Evolutionary conservation across 2,888 invertebrate genomes (phyloP).

Genomic region (Leptinotarsa juncta): DNA sequence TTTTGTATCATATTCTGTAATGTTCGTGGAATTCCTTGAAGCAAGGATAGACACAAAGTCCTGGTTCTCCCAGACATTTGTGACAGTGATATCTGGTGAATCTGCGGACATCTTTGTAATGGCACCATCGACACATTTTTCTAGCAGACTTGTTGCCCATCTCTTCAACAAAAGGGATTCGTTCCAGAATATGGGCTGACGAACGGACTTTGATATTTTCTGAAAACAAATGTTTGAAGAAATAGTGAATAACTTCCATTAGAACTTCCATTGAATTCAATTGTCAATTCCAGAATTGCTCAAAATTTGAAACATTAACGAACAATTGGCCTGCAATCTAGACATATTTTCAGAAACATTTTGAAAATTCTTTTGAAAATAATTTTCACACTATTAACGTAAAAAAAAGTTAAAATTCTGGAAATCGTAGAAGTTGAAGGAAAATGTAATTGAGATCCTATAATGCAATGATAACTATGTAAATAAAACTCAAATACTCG

Average conservation of each 20-base stretch:
- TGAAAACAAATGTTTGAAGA: constrained; percentile 2
- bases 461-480: no score
- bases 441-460: no score
- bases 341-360: no score
- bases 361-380: no score
- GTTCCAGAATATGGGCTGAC: constrained; percentile 39
- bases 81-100: constrained; percentile 47
- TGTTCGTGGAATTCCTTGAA: constrained; percentile 47
- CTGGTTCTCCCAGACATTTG: constrained; percentile 44
- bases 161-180: constrained; percentile 44
- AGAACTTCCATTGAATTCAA: no score
- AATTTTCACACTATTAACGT: no score
- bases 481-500: no score
- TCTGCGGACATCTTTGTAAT: constrained; percentile 40
- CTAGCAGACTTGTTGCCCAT: constrained; percentile 45
- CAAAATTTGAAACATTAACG: no score
- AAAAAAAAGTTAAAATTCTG: no score
- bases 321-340: no score
- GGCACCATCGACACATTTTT: constrained; percentile 47
- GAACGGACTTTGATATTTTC: neutral
- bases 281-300: no score
- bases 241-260: neutral
- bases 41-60: constrained; percentile 47
- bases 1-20: constrained; percentile 29
- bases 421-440: no score